phyloP scores from a whole-genome alignment of 2,113 vertebrate species.

The Pipa parva region DNA sequence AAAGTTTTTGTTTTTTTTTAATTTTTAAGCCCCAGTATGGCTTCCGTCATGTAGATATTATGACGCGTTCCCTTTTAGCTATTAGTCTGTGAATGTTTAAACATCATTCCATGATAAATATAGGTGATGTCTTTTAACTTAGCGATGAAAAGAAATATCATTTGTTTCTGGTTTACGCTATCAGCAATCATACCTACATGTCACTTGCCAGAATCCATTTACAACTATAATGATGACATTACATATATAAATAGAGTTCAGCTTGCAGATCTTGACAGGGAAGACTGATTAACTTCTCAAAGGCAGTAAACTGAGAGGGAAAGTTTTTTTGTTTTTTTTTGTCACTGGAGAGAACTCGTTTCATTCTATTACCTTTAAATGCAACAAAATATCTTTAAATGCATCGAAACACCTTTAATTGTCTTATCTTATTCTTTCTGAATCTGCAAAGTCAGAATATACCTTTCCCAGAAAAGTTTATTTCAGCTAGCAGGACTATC shows the following conservation, averaged over 20 bases:
- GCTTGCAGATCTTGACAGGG: neutral
- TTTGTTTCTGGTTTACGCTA: constrained; percentile 1
- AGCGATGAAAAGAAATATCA: constrained; percentile 6
- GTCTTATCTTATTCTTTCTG: no score
- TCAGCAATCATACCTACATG: constrained; percentile 6
- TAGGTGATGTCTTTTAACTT: constrained; percentile 14
- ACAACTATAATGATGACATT: constrained; percentile 1
- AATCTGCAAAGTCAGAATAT: no score
- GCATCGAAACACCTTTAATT: no score
- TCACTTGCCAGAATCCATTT: constrained; percentile 10
- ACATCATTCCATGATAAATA: constrained; percentile 16
- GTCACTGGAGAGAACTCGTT: neutral
- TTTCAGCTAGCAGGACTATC: no score
- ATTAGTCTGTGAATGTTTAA: neutral
- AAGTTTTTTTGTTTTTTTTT: no score
- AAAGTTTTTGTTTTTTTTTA: no score
- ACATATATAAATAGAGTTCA: neutral
- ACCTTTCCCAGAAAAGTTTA: no score
- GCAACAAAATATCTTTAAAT: no score
- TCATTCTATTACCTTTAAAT: no score
- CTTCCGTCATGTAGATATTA: no score
- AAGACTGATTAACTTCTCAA: constrained; percentile 3
- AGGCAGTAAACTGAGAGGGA: constrained; percentile 20
- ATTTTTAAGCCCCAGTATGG: no score
- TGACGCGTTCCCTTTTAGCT: neutral